Conservation (phyloP, 2,113 vertebrate species). For the Baryphthengus martii region DNA sequence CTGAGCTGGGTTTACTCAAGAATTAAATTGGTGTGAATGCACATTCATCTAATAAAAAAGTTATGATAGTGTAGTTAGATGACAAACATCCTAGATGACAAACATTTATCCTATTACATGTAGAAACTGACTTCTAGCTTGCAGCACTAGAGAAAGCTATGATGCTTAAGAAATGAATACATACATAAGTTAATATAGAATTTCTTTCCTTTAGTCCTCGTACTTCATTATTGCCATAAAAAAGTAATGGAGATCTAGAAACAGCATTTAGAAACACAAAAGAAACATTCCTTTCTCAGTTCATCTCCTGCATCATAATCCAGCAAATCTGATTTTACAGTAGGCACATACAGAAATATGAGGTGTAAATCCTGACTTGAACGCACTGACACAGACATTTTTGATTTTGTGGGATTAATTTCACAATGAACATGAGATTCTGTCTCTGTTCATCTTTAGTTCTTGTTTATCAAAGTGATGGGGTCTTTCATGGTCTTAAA, state of each 20-base stretch:
- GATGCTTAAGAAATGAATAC: neutral
- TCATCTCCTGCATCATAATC: neutral
- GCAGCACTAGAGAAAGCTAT: neutral
- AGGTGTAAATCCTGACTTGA: neutral
- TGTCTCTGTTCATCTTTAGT: neutral
- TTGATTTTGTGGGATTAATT: neutral
- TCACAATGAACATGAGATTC: neutral
- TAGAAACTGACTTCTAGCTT: neutral
- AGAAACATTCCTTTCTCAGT: neutral
- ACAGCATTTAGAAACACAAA: neutral
- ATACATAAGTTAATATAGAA: neutral
- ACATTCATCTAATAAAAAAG: constrained; percentile 10
- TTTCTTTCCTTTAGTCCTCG: neutral
- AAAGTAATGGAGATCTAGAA: neutral
- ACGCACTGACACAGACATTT: neutral
- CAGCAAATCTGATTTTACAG: neutral
- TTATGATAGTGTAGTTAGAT: constrained; percentile 40
- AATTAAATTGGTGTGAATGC: constrained; percentile 43
- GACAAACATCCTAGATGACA: constrained; percentile 48
- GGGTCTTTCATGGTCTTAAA: neutral
- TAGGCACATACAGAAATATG: neutral
- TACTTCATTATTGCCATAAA: neutral
- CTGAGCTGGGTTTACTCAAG: neutral
- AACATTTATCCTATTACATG: constrained; percentile 1
- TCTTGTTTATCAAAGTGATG: neutral